Base-by-base conservation (phyloP, 2,797 vertebrate species). In the Adrianichthys oophorus region DNA sequence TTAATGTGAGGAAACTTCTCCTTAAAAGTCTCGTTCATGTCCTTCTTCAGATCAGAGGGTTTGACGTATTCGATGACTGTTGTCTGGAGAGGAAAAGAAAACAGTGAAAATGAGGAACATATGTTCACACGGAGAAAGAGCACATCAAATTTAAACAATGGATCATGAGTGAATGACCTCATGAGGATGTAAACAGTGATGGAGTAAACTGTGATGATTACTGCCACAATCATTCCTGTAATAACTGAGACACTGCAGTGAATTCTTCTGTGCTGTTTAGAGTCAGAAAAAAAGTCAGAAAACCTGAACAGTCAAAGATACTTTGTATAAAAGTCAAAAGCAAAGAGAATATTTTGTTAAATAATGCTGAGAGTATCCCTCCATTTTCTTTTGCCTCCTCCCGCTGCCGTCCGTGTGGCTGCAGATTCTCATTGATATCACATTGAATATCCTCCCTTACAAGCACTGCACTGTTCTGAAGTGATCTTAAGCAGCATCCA, bases 1-100 rank as follows among this genome's bases (percentile, higher is more conserved):
- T 93, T 97, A 79, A 99, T 93, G 79, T 98, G 93, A 46, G 97
- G 97, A 85, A 95, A 98, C 87, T 98, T 98, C 75, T 98, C 97
- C 74, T 91, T 94, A 54, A 99, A 99, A 0, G 94, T 97, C 91
- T 98, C 97, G 4, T 99, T 99, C 97, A 99, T 99, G 89, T 97
- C 97, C 77, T 98, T 98, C 88, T 99, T 99, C 91, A 99, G 91
- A 79, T 99, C 97, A 0, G 96, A 95, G 0, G 97, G 97, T 75
- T 98, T 98, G 74, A 99, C 96, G 0, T 99, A 99, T 70, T 99
- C 97, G 19, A 99, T 98, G 13, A 99, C 94, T 0, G 97, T 99
- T 26, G 97, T 98, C 97, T 99, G 88, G 41, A 76, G 85, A 46
- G 51, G 1, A 24, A 21, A 60, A 44, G 40, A 46, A 17, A 32